phyloP scores from a whole-genome alignment of 2,113 vertebrate species.

The Lasiurus borealis region DNA sequence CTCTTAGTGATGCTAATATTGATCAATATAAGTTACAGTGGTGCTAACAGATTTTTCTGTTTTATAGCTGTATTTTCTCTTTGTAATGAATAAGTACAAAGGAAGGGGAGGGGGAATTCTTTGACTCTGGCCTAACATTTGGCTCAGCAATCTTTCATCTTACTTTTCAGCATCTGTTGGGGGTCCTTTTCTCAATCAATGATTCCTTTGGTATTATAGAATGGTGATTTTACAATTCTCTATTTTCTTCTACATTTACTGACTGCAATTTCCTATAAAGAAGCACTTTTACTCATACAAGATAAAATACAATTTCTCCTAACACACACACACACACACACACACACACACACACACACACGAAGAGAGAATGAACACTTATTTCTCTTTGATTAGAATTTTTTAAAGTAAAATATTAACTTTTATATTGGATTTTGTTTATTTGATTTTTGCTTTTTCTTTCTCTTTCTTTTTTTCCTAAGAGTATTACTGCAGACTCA shows the following conservation, averaged over 20 bases:
- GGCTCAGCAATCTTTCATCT: neutral
- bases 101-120: neutral
- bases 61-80: neutral
- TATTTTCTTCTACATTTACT: neutral
- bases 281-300: neutral
- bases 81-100: neutral
- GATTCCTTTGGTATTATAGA: neutral
- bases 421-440: neutral
- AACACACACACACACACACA: neutral
- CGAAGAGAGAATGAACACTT: neutral
- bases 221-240: neutral
- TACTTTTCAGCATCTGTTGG: neutral
- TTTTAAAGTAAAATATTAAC: neutral
- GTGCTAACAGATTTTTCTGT: neutral
- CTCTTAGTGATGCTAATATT: neutral
- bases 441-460: neutral
- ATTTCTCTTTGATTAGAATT: slow-evolving; percentile 20
- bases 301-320: neutral
- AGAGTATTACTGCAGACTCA: neutral
- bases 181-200: neutral
- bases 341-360: neutral
- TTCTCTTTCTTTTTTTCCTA: neutral
- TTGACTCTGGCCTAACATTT: neutral
- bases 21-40: neutral
- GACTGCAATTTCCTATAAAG: neutral